Evolutionary conservation across 2,113 vertebrate genomes (phyloP), one percentile per base, ranked within the genome.

Genomic region (Mandrillus leucophaeus): DNA sequence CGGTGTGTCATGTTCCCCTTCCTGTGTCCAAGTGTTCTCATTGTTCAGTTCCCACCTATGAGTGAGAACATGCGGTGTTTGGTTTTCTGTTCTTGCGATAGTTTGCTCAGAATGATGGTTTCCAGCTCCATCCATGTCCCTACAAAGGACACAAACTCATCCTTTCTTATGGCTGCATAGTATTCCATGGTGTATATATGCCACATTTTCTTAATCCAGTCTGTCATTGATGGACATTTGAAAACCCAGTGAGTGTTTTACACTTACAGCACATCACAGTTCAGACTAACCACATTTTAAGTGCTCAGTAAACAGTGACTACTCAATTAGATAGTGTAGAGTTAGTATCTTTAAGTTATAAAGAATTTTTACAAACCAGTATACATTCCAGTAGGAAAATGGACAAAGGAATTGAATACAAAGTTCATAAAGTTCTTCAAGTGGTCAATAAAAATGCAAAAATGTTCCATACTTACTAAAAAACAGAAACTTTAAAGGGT

Each of bases 261-360:
- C 22, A 80, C 4, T 88, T 88, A 55, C 0, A 52, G 16, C 48
- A 40, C 32, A 32, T 83, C 40, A 82, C 59, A 84, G 45, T 88
- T 66, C 48, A 76, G 61, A 88, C 10, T 55, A 13, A 25, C 10
- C 17, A 43, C 66, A 32, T 78, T 82, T 88, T 13, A 59, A 7
- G 12, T 84, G 83, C 27, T 94, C 59, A 88, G 0, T 81, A 40
- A 52, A 79, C 16, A 94, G 35, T 68, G n/a, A 66, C 72, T 66
- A 16, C 50, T 92, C 12, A 78, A 27, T 40, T 81, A 61, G 5
- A 30, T 45, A 59, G 38, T 75, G 17, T 38, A 23, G 20, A 59
- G 38, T 73, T 43, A 75, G 40, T 98, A 68, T 93, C 48, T 32
- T n/a, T 90, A 55, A 88, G 80, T 92, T 94, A 48, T 59, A 81